Evolutionary conservation across 1,140 invertebrate genomes (phyloP).

Genomic region (Drosophila watanabei): DNA sequence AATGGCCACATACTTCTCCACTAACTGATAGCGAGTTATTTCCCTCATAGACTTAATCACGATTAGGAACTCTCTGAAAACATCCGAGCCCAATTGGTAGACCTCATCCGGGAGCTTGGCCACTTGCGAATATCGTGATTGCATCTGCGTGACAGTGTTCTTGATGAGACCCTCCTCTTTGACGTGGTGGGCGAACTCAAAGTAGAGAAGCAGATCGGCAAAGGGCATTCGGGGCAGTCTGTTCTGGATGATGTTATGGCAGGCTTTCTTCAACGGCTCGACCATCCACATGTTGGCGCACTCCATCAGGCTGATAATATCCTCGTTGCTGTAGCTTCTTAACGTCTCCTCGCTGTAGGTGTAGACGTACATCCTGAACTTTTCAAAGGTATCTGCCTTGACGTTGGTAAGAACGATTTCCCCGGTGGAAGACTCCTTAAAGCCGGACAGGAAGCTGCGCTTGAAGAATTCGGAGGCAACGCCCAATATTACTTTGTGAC

Average conservation of each 20-base stretch:
- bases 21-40: not conserved
- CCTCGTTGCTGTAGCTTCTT: not conserved
- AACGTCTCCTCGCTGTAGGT: not conserved
- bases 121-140: fast-evolving
- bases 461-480: conserved; percentile 25
- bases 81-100: conserved; percentile 8
- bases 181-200: conserved; percentile 14
- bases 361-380: conserved; percentile 21
- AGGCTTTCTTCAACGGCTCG: not conserved
- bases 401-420: not conserved
- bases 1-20: conserved; percentile 14
- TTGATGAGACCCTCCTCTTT: not conserved
- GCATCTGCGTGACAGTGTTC: fast-evolving
- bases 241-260: not conserved
- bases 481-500: conserved; percentile 40
- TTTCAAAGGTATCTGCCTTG: conserved; percentile 11
- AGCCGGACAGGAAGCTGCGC: conserved; percentile 15
- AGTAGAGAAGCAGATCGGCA: conserved; percentile 2
- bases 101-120: not conserved
- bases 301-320: conserved; percentile 1
- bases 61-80: conserved; percentile 6
- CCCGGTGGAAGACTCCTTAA: not conserved
- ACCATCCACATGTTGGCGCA: conserved; percentile 20
- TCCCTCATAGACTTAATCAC: not conserved
- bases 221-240: not conserved